Percentiles rank a stretch among this genome's conserved stretches.
These are phyloP conservation scores for Oasisia sp. DNA, from an alignment of 2,888 invertebrate species.

Conservation along the genomic window DNA sequence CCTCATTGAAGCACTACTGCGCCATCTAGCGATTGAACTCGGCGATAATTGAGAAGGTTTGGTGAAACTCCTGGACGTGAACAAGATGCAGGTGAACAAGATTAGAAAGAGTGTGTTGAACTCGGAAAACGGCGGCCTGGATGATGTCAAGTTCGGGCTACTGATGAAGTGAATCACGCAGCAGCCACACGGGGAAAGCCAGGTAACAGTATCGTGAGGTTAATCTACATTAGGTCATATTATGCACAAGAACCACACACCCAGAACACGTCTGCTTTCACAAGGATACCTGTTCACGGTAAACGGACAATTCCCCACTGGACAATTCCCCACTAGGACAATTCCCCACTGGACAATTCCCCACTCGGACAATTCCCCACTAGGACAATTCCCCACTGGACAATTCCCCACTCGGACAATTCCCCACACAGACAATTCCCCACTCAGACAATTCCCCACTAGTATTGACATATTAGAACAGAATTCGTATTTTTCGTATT, in stretches of 20 bases:
- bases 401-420: no score
- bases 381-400: no score
- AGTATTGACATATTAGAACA: no score
- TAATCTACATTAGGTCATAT: not conserved
- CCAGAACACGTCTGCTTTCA: no score
- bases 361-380: no score
- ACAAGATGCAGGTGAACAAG: slow-evolving; percentile 44
- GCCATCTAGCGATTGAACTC: slow-evolving; percentile 51
- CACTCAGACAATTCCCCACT: no score
- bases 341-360: no score
- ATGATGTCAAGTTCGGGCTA: slow-evolving; percentile 55
- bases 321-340: no score
- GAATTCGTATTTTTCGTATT: no score
- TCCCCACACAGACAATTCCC: no score
- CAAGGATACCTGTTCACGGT: not conserved
- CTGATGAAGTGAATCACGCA: slow-evolving; percentile 60
- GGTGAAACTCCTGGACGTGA: slow-evolving; percentile 52
- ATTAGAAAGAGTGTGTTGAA: slow-evolving; percentile 30
- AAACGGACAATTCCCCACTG: no score
- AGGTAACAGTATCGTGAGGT: slow-evolving; percentile 45
- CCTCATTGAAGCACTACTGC: slow-evolving; percentile 50
- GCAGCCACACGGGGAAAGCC: slow-evolving; percentile 54
- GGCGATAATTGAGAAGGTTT: slow-evolving; percentile 59
- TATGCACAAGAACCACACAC: no score
- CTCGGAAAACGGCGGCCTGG: slow-evolving; percentile 31